Evolutionary conservation across 2,113 vertebrate genomes (phyloP).

Genomic region (Pseudonaja textilis): DNA sequence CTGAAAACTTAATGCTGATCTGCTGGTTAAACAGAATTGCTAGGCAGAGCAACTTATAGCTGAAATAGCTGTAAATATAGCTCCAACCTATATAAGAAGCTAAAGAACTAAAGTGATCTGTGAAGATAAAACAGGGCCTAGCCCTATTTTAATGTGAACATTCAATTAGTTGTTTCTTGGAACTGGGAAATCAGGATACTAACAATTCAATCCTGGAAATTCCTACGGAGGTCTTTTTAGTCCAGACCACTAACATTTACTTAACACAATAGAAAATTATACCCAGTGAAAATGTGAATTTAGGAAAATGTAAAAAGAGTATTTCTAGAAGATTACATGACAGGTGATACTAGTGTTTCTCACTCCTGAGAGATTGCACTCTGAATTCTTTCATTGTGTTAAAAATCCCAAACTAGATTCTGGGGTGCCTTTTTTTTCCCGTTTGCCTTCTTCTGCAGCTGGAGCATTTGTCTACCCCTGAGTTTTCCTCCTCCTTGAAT

Average conservation of each 20-base stretch:
- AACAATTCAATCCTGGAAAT: not conserved
- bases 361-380: not conserved
- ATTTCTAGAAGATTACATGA: not conserved
- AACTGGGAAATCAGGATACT: not conserved
- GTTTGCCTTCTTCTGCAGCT: not conserved
- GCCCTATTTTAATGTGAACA: not conserved
- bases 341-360: not conserved
- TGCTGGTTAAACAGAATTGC: not conserved
- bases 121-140: not conserved
- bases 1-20: not conserved
- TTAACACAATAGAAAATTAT: not conserved
- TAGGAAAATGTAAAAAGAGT: not conserved
- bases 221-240: not conserved
- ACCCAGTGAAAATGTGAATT: not conserved
- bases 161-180: not conserved
- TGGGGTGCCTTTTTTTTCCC: not conserved
- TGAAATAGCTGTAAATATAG: not conserved
- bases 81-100: not conserved
- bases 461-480: not conserved
- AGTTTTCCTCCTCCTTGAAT: not conserved
- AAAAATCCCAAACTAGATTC: not conserved
- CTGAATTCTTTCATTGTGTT: not conserved
- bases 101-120: not conserved
- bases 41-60: not conserved
- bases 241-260: not conserved